Base-by-base conservation (phyloP, 2,113 vertebrate genomes). In the Sprattus sprattus region DNA sequence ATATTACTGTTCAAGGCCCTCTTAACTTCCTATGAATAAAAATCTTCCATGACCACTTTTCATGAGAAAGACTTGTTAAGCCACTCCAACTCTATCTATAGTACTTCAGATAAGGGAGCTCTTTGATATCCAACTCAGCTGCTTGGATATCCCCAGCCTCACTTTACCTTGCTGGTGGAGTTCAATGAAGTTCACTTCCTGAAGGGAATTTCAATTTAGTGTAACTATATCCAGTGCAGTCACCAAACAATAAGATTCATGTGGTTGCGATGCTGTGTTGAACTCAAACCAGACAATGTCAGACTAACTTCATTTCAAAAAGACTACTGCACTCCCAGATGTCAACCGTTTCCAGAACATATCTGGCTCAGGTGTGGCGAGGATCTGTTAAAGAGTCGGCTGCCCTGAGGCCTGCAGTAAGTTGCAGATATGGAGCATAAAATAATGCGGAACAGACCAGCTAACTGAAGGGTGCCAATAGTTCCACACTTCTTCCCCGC, bases 401-500 rank as follows among this genome's bases (percentile, higher is more conserved):
- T 78, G 71, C 71, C 25, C 13, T 18, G 13, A 3, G 64, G 28
- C 71, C 71, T 39, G 71, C 28, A 16, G 28, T 39, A 78, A 16
- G 71, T 44, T 22, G 18, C 20, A 60, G 22, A 78, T 9, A 78
- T 15, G 28, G 71, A 78, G 28, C 28, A 39, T 16, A 28, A 25
- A 67, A 25, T 60, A 4, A 60, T 60, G 54, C 18, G 54, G 54
- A 60, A 60, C 64, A 67, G n/a, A 67, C 64, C 25, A 71, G 2
- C 25, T 13, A 0, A 10, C 64, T 28, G 8, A 10, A 78, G 28
- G 25, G 28, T 39, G 71, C 28, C 71, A 11, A 11, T 32, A 16
- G 71, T 28, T 39, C 13, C 71, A 16, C 28, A 16, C 28, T 32
- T 28, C 71, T 78, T 28, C 32, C 81, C 83, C 54, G 84, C 89